Evolutionary conservation across 1,140 invertebrate species (phyloP), one percentile per base, ranked within the genome.

Genomic region (Magallana angulata): DNA sequence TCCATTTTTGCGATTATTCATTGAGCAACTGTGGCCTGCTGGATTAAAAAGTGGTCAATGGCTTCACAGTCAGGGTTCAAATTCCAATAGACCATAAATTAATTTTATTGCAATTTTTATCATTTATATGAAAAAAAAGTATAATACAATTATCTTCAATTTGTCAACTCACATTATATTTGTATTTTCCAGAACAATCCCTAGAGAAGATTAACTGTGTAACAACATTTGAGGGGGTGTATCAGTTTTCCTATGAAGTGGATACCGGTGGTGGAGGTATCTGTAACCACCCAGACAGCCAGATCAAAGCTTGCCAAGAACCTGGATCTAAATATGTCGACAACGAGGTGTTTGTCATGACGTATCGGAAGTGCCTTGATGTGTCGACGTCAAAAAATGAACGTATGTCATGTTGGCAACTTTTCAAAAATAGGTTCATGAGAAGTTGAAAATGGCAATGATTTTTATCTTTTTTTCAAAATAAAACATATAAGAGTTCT

Each of bases 331-430:
- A 98, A 94, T 96, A 98, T 64, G 99, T 99, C 90, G 98, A 98
- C 57, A 99, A 99, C 95, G 98, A 99, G 94, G 98, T 99, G 92
- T 99, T 99, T 91, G 98, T 98, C 91, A 98, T 99, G 86, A 98
- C 97, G 8, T 99, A 99, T 93, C 97, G 97, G 88, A 96, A 97
- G 93, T 99, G 98, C 94, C 94, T 96, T 81, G 97, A 97, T 81
- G 97, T 97, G 96, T 95, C 96, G 60, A 97, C 97, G 59, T 99
- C 98, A 4, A 97, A 98, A 94, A 97, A 98, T 95, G 97, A 98
- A 95, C 95, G 97, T 97, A 94, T 95, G 94, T 93, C 71, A 90
- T n/a, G 30, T 48, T 48, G 48, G 36, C 36, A 48, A 48, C 36
- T 48, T 48, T 48, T 1, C 36, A 48, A 48, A 48, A 48, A 4